Evolutionary conservation across 1,140 invertebrate genomes (phyloP).

Genomic region (Psilanteris sp.): DNA sequence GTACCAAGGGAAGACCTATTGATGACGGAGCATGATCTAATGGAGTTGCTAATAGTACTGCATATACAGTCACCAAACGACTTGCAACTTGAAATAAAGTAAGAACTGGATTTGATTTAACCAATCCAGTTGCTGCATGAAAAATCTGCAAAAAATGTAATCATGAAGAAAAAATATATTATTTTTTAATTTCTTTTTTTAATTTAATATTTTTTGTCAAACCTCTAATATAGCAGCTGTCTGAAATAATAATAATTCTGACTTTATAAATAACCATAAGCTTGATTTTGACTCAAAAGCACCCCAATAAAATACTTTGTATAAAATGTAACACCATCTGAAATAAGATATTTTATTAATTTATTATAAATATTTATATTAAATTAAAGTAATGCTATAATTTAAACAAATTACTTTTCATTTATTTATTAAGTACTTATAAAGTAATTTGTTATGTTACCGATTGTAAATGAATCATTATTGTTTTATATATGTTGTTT

Average conservation of each 20-base stretch:
- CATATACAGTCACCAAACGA: conserved; percentile 92
- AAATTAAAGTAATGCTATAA: no score
- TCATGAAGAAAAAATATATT: not conserved
- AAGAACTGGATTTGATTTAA: conserved; percentile 89
- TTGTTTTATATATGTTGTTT: no score
- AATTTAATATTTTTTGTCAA: no score
- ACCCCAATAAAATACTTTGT: conserved; percentile 83
- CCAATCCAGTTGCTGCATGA: conserved; percentile 89
- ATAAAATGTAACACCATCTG: conserved; percentile 88
- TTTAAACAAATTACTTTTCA: no score
- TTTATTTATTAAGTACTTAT: no score
- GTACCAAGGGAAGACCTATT: conserved; percentile 86
- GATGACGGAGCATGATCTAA: conserved; percentile 81
- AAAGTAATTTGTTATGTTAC: no score
- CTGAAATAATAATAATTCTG: conserved; percentile 90
- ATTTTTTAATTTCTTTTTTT: not conserved
- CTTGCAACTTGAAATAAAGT: conserved; percentile 94
- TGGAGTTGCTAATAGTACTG: conserved; percentile 86
- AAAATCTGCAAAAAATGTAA: conserved; percentile 85
- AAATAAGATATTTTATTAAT: no score
- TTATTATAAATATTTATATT: no score
- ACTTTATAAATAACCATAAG: conserved; percentile 85
- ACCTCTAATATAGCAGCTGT: conserved; percentile 93
- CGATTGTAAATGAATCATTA: no score
- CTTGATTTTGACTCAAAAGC: conserved; percentile 70